Evolutionary conservation across 2,797 vertebrate species (phyloP), one percentile per base, ranked within the genome.

Genomic region (Decapterus maruadsi): DNA sequence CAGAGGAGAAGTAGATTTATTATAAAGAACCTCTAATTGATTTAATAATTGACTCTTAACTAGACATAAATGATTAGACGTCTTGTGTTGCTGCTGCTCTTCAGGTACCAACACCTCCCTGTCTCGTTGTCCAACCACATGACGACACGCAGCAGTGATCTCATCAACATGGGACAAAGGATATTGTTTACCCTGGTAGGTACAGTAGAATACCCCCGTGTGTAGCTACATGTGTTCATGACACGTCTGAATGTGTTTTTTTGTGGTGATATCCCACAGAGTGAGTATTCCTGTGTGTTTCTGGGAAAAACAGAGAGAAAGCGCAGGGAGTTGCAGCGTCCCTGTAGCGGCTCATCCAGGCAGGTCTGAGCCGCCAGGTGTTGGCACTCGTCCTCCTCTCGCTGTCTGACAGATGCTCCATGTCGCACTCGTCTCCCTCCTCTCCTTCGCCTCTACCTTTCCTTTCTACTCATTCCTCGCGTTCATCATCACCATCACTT

Each of bases 331-430:
- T 51, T 63, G 1, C 73, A 60, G 1, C 73, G 75, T 77, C 69
- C 54, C 77, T 57, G 68, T 31, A 45, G 76, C 57, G 51, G 40
- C 40, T 81, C 57, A 4, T 57, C 65, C 68, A 83, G 68, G 65
- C 70, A 82, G 46, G 68, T 69, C 59, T 54, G 69, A 78, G 31
- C 29, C 20, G 14, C 43, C 16, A 62, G 63, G 65, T 80, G 74
- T 61, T 71, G 61, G 81, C 77, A 75, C 76, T 43, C 31, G 12
- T 82, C 57, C 16, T 76, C 77, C 55, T 74, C 51, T 29, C 60
- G 13, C 31, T 72, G 45, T 56, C 63, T 67, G 29, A 51, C 82
- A 86, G 81, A 68, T 89, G 76, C 55, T 50, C 11, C 65, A 51
- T 8, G 59, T 61, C 57, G 42, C 11, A 66, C 13, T 13, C 50